Base-by-base conservation (phyloP, 37 sponge, comb jelly and placozoan genomes). In the Spongia lamella region DNA sequence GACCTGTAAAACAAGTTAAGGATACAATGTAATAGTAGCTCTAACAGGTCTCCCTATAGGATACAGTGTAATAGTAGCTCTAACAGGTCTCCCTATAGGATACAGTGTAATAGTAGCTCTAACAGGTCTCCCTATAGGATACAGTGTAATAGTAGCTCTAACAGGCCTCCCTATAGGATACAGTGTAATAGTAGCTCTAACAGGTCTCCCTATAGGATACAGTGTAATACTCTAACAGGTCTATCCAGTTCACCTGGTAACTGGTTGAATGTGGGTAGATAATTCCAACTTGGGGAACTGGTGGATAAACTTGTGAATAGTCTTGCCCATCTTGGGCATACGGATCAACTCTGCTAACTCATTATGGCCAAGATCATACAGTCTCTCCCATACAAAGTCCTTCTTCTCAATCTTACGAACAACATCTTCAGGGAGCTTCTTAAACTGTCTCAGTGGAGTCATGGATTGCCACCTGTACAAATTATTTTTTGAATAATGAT, bases 301-400 rank as follows among this genome's bases (percentile, higher is more conserved):
- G 63, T 98, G 99, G 15, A 98, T 91, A 66, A 89, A 91, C 62
- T 85, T 89, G 93, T 98, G 93, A 38, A 98, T 84, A 40, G 86
- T 87, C 84, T 98, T 98, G 15, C 99, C 99, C 83, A 98, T 89
- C 56, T 94, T 98, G 32, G 99, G 99, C 87, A 89, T 95, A 15
- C 93, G 77, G 40, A 98, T 92, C 53, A 98, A 74, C 77, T 98
- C 99, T 15, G 96, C 99, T 54, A 98, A 89, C 81, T 98, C 99
- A 55, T 57, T 90, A 76, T 86, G 90, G 37, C 84, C 68, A 20
- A 98, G 80, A 66, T 98, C 99, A 69, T 93, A 95, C 67, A 90
- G 81, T 32, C 96, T 70, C 55, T 95, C 93, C 96, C 96, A 98
- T 0, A 96, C 84, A 63, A 98, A 98, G 62, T 95, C 96, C 55